These are phyloP conservation scores for Pantherophis alleghaniensis DNA, from an alignment of 2,797 vertebrate species.

Conservation along the genomic window DNA sequence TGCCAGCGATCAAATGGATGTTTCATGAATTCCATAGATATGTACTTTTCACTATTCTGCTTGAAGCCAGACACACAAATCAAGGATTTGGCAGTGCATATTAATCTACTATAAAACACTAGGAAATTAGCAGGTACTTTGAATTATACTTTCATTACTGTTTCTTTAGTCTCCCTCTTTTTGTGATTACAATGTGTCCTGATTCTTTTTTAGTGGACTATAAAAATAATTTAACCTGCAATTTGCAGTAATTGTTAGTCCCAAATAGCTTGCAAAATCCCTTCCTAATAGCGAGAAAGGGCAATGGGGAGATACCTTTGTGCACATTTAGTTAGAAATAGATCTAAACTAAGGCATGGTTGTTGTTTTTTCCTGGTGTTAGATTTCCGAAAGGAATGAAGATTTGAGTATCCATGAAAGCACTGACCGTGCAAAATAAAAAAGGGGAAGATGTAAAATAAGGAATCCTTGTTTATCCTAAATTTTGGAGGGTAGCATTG, in stretches of 20 bases:
- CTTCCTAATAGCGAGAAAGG: constrained; percentile 11
- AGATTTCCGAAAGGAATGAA: not conserved
- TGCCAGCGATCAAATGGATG: not conserved
- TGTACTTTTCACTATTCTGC: constrained; percentile 1
- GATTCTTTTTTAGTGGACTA: constrained; percentile 23
- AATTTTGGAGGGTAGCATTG: not conserved
- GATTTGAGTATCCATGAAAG: not conserved
- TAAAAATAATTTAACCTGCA: constrained; percentile 29
- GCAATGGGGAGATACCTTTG: not conserved
- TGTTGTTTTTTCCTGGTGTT: not conserved
- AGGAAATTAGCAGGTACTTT: constrained; percentile 22
- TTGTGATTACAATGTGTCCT: constrained; percentile 27
- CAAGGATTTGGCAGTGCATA: not conserved
- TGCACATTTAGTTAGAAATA: constrained; percentile 9
- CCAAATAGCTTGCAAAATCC: constrained; percentile 24
- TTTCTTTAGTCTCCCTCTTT: constrained; percentile 17
- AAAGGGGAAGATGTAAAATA: not conserved
- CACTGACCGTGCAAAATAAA: not conserved
- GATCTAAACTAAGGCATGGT: not conserved
- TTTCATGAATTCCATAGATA: not conserved
- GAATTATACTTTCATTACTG: constrained; percentile 29
- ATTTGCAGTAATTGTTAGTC: constrained; percentile 26
- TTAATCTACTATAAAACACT: constrained; percentile 19
- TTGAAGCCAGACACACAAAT: not conserved
- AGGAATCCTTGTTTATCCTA: not conserved